A percentile compares a stretch with the other conserved stretches of the same genome.
phyloP scores from a whole-genome alignment of 2,797 vertebrate genomes.

The Diplodus puntazzo region DNA sequence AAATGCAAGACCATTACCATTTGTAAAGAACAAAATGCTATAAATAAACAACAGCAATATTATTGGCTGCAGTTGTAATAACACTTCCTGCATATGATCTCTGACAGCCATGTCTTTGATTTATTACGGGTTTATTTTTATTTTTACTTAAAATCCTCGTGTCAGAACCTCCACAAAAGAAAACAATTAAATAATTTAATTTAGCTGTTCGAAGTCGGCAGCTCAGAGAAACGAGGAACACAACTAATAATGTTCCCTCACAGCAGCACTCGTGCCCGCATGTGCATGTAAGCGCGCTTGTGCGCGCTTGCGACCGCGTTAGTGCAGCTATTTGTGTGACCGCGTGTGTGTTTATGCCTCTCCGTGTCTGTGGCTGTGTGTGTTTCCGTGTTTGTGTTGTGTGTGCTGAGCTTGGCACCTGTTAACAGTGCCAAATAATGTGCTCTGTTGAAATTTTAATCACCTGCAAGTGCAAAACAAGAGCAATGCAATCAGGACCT shows the following conservation, averaged over 20 bases:
- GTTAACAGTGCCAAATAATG: constrained; percentile 99
- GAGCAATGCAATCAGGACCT: constrained; percentile 99
- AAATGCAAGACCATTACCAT: too few relatives aligned
- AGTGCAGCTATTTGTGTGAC: not conserved
- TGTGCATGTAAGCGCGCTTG: constrained; percentile 1
- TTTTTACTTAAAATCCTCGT: constrained; percentile 11
- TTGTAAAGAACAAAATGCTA: not conserved
- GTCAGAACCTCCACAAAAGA: constrained; percentile 10
- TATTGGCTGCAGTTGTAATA: not conserved
- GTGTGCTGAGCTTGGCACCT: constrained; percentile 87
- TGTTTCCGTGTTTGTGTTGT: constrained; percentile 64
- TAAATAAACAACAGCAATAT: constrained; percentile 7
- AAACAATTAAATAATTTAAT: constrained; percentile 2
- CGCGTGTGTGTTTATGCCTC: constrained; percentile 20
- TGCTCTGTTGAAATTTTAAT: constrained; percentile 99
- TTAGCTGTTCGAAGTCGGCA: constrained; percentile 83
- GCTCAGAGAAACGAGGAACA: constrained; percentile 65
- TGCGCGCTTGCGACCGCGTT: not conserved
- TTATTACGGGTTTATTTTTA: not conserved
- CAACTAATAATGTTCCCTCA: constrained; percentile 28
- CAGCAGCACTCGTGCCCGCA: constrained; percentile 11
- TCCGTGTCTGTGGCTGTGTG: constrained; percentile 36
- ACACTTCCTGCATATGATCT: not conserved
- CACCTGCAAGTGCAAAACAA: constrained; percentile 99
- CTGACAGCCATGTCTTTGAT: constrained; percentile 6